A percentile compares a stretch with the other conserved stretches of the same genome.
These are phyloP conservation scores for Pararge aegeria DNA, from an alignment of 1,140 invertebrate genomes.

Conservation along the genomic window DNA sequence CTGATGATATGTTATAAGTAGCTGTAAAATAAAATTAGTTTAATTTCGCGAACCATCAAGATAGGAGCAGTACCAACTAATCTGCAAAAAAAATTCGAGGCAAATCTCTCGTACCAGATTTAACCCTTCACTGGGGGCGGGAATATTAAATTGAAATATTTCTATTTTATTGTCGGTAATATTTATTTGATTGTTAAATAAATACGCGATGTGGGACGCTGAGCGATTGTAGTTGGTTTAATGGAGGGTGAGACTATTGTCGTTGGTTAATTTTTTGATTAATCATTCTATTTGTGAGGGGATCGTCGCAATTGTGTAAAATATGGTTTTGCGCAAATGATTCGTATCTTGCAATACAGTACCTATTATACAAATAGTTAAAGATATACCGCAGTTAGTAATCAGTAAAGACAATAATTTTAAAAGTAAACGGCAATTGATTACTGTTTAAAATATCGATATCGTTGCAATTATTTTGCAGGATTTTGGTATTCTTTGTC, in stretches of 20 bases:
- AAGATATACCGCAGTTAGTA: neutral
- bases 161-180: slow-evolving; percentile 78
- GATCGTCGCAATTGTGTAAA: slow-evolving; percentile 44
- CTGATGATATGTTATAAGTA: neutral
- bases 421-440: too few species aligned
- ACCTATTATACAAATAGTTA: slow-evolving; percentile 4
- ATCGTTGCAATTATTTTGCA: too few species aligned
- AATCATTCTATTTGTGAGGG: slow-evolving; percentile 67
- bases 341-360: slow-evolving; percentile 10
- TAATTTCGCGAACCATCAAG: slow-evolving; percentile 73
- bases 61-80: slow-evolving; percentile 57
- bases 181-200: slow-evolving; percentile 80
- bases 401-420: too few species aligned
- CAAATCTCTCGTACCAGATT: slow-evolving; percentile 49
- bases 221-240: slow-evolving; percentile 65
- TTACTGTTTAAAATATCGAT: too few species aligned
- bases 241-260: slow-evolving; percentile 66
- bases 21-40: slow-evolving; percentile 49
- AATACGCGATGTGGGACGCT: slow-evolving; percentile 75
- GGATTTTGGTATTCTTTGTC: too few species aligned
- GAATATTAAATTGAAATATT: slow-evolving; percentile 78
- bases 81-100: slow-evolving; percentile 57
- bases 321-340: slow-evolving; percentile 43
- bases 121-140: slow-evolving; percentile 72
- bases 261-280: slow-evolving; percentile 79